phyloP scores from a whole-genome alignment of 2,888 invertebrate genomes.

The Caenorhabditis sp. region DNA sequence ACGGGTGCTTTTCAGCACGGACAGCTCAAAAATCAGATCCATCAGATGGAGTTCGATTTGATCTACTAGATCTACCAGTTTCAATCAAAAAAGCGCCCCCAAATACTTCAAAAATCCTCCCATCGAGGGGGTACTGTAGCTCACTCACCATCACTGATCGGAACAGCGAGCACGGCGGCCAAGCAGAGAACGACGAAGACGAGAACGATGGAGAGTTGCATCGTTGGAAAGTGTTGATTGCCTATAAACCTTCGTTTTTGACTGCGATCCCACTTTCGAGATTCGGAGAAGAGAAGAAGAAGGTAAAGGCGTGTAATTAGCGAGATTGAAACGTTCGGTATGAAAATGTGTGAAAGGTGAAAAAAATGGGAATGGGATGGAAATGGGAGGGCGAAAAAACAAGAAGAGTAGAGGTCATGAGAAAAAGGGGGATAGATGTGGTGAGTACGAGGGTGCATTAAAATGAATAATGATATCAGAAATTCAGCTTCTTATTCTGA shows the following conservation, averaged over 20 bases:
- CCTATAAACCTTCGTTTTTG: slow-evolving; percentile 33
- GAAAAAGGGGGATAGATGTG: slow-evolving; percentile 20
- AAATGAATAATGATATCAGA: slow-evolving; percentile 41
- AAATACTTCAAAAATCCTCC: too few species aligned
- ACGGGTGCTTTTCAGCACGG: too few species aligned
- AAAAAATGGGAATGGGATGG: slow-evolving; percentile 14
- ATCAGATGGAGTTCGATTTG: too few species aligned
- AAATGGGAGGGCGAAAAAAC: not conserved
- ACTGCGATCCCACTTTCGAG: not conserved
- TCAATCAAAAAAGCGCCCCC: too few species aligned
- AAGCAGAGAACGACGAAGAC: slow-evolving; percentile 56
- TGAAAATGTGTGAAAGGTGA: slow-evolving; percentile 1
- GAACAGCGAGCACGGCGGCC: slow-evolving; percentile 52
- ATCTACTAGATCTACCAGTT: too few species aligned
- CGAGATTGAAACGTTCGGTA: slow-evolving; percentile 10
- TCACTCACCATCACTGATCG: slow-evolving; percentile 48
- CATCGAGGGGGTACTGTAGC: not conserved
- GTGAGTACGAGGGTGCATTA: not conserved
- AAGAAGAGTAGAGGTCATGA: slow-evolving; percentile 29
- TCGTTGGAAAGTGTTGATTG: slow-evolving; percentile 34
- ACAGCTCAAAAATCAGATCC: too few species aligned
- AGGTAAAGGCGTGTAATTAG: slow-evolving; percentile 49
- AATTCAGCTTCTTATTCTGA: slow-evolving; percentile 32
- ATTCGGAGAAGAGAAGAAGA: slow-evolving; percentile 1
- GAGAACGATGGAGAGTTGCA: slow-evolving; percentile 56